These are phyloP conservation scores for Petrocephalus sullivani DNA, from an alignment of 2,797 vertebrate species.

Conservation along the genomic window DNA sequence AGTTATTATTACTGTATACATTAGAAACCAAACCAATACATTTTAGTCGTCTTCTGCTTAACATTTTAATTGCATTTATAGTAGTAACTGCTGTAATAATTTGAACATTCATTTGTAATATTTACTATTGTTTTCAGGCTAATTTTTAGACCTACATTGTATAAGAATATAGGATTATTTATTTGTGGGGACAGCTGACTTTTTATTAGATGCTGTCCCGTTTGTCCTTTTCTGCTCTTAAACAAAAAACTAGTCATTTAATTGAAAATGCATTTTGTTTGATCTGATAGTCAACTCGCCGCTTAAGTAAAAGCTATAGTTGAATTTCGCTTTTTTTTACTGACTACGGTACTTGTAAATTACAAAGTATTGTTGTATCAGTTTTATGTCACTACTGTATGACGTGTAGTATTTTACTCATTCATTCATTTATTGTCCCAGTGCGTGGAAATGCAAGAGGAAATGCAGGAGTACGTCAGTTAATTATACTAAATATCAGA, in stretches of 20 bases:
- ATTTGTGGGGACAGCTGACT: neutral
- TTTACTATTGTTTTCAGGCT: neutral
- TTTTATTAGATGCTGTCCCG: neutral
- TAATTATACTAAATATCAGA: neutral
- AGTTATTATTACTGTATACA: neutral
- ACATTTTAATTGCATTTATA: neutral
- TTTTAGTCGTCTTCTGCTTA: neutral
- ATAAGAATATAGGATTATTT: neutral
- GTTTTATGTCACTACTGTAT: neutral
- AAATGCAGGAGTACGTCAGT: no score
- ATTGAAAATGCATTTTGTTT: neutral
- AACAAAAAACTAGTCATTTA: neutral
- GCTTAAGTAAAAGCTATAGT: neutral
- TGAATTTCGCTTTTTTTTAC: neutral
- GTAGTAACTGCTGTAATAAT: neutral
- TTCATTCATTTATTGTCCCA: neutral
- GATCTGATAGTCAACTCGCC: neutral
- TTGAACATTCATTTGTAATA: neutral
- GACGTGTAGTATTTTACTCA: neutral
- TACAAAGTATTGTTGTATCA: neutral
- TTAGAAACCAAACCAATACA: neutral
- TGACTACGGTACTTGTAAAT: neutral
- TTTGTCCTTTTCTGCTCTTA: neutral
- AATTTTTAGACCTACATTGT: neutral
- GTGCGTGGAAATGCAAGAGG: neutral